Base-by-base conservation (phyloP, 2,797 vertebrate species). In the Remorina albescens region DNA sequence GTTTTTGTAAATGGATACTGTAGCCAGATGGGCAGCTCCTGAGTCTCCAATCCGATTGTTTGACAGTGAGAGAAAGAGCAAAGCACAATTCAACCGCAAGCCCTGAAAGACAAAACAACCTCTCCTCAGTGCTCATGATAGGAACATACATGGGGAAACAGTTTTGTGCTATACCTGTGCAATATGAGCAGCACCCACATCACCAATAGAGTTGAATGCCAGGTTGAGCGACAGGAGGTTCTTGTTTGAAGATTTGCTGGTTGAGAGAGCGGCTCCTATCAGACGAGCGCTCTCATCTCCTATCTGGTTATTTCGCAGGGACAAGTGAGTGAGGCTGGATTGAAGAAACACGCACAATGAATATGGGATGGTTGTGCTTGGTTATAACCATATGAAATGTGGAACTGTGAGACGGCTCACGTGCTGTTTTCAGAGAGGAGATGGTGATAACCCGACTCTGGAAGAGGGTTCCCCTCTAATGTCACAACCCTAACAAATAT, bases 161-260 rank as follows among this genome's bases (percentile, higher is more conserved):
- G 32, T 30, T 76, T 9, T 57, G 16, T 2, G 16, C 58, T 46
- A 19, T 89, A 98, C 97, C 67, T 96, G 74, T 0, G 97, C 96
- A 0, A 98, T 92, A 83, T 94, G 58, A 42, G 77, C 21, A 0
- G 96, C 96, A 1, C 97, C 97, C 30, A 56, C 42, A 67, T 98
- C 95, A 0, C 95, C 92, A n/a, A 98, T 94, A 74, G 58, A 87
- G 78, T 98, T 98, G 90, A 96, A 98, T 16, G 93, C 91, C 82
- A 98, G 90, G 78, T 94, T 96, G 78, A 98, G 95, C 0, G 92
- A 93, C 37, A 89, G n/a, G 0, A 98, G 92, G 60, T 79, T 94
- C 60, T 82, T 94, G 90, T 95, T 96, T 84, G 93, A 65, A 58
- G 82, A 86, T 50, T 47, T 80, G 61, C 77, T 23, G 0, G 91